A percentile compares a stretch with the other conserved stretches of the same genome.
These are phyloP conservation scores for Heliconius aoede DNA, from an alignment of 2,888 invertebrate genomes.

Conservation along the genomic window DNA sequence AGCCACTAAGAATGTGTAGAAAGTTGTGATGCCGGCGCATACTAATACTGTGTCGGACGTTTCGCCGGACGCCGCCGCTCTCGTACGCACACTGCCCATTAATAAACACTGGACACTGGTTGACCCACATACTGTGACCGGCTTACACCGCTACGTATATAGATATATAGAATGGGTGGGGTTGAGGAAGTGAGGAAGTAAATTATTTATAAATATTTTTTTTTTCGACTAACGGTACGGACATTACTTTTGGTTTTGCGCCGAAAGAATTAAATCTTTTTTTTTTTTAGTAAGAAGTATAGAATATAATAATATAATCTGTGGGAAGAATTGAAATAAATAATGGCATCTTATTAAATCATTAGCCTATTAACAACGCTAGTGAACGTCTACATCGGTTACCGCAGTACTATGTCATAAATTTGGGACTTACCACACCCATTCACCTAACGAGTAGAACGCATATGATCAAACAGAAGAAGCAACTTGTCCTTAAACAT, in stretches of 20 bases:
- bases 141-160: constrained; percentile 51
- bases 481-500: constrained; percentile 49
- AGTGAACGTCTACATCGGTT: background rate
- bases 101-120: constrained; percentile 72
- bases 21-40: constrained; percentile 82
- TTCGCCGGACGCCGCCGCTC: constrained; percentile 61
- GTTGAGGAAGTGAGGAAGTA: constrained; percentile 44
- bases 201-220: constrained; percentile 7
- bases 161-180: constrained; percentile 37
- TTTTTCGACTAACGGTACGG: background rate
- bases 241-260: background rate
- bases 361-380: background rate
- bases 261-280: background rate
- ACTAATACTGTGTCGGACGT: constrained; percentile 73
- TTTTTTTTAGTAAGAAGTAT: background rate
- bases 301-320: too few relatives aligned
- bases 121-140: constrained; percentile 73
- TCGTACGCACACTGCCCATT: constrained; percentile 55
- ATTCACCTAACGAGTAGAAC: constrained; percentile 35
- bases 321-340: background rate
- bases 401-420: background rate
- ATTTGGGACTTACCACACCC: constrained; percentile 32
- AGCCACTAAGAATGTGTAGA: constrained; percentile 81
- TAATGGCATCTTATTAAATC: background rate
- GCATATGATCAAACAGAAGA: constrained; percentile 45